These are phyloP conservation scores for Netelia melanura DNA, from an alignment of 2,888 invertebrate genomes.

Conservation along the genomic window DNA sequence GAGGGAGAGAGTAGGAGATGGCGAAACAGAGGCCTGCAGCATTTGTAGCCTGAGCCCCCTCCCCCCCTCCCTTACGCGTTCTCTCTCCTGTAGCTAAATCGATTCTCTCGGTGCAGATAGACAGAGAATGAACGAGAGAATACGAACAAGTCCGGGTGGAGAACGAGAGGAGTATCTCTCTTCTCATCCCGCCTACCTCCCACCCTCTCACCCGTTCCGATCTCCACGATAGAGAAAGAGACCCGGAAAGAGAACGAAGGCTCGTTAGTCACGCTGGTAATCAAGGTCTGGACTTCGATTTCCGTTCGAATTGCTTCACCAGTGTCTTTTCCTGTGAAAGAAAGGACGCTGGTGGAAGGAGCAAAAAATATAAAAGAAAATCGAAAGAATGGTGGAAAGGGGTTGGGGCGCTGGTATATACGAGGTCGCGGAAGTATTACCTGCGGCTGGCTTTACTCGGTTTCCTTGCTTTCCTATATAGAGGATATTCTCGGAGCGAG, in stretches of 20 bases:
- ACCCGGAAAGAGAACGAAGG: slow-evolving; percentile 71
- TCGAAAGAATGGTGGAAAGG: slow-evolving; percentile 33
- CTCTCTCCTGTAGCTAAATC: slow-evolving; percentile 74
- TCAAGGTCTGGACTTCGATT: slow-evolving; percentile 74
- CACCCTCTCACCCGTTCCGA: slow-evolving; percentile 17
- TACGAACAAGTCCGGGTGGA: slow-evolving; percentile 68
- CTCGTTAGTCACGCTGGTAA: slow-evolving; percentile 82
- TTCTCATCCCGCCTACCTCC: not conserved
- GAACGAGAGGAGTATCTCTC: slow-evolving; percentile 68
- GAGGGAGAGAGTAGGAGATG: slow-evolving; percentile 19
- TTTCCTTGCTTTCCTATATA: slow-evolving; percentile 39
- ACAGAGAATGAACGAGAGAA: slow-evolving; percentile 72
- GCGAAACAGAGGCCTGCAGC: slow-evolving; percentile 66
- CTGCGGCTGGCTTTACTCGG: slow-evolving; percentile 52
- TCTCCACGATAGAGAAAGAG: slow-evolving; percentile 44
- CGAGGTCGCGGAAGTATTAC: slow-evolving; percentile 64
- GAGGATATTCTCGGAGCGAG: slow-evolving; percentile 16
- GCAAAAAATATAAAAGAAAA: slow-evolving; percentile 31
- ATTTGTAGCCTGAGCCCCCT: slow-evolving; percentile 43
- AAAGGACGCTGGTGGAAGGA: slow-evolving; percentile 19
- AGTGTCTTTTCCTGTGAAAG: slow-evolving; percentile 56
- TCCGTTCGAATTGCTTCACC: slow-evolving; percentile 63
- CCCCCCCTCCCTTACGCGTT: not conserved
- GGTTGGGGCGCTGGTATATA: slow-evolving; percentile 11
- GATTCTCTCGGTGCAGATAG: slow-evolving; percentile 78